Conservation (phyloP, 2,797 vertebrate species). For the Phataginus tetradactyla region DNA sequence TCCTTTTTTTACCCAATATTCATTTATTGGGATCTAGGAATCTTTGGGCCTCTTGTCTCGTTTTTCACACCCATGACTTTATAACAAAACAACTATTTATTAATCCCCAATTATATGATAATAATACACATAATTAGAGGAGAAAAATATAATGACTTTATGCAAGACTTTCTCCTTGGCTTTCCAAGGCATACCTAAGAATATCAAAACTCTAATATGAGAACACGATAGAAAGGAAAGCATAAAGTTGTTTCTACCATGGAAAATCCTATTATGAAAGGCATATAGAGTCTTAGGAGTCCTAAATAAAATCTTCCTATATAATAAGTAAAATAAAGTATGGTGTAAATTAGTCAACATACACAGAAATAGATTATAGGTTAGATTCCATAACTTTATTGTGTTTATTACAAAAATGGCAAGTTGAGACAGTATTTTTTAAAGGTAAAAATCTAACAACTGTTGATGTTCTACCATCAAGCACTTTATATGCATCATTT, state of each 20-base stretch:
- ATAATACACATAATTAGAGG: neutral
- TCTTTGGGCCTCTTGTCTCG: neutral
- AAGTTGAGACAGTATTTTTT: neutral
- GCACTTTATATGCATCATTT: neutral
- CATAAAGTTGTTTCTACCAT: neutral
- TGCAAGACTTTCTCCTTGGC: neutral
- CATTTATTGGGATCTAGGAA: neutral
- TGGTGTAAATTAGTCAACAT: neutral
- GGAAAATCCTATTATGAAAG: neutral
- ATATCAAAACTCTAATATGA: neutral
- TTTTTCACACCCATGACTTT: neutral
- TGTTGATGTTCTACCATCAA: neutral
- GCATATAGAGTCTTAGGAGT: neutral
- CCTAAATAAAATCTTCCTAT: neutral
- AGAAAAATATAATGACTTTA: neutral
- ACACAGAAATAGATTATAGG: neutral
- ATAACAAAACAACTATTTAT: neutral
- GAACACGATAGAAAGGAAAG: neutral
- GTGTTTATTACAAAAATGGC: neutral
- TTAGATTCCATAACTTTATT: neutral
- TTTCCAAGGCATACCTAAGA: neutral
- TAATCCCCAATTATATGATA: neutral
- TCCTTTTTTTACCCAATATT: conserved; percentile 29
- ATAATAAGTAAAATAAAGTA: neutral
- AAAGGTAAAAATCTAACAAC: neutral